These are phyloP conservation scores for Cistogaster globosa DNA, from an alignment of 2,888 invertebrate genomes.

Conservation along the genomic window DNA sequence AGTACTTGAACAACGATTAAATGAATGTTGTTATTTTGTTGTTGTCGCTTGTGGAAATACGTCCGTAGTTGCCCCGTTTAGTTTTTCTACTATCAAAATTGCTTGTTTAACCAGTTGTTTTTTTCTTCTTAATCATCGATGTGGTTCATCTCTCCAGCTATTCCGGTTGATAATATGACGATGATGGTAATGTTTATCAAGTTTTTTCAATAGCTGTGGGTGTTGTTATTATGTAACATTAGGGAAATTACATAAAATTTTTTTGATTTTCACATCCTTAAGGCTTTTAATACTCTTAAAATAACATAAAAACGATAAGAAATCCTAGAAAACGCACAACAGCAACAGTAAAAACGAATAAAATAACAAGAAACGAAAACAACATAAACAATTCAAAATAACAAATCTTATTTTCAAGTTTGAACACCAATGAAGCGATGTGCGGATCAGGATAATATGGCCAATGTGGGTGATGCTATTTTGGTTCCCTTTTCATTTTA, in stretches of 20 bases:
- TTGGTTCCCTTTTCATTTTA: no score
- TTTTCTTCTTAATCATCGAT: conserved; percentile 21
- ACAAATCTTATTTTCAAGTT: conserved; percentile 11
- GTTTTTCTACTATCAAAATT: conserved; percentile 51
- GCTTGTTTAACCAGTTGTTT: conserved; percentile 8
- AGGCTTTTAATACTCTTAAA: conserved; percentile 67
- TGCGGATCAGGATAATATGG: not conserved
- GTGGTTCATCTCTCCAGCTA: conserved; percentile 38
- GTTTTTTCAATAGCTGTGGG: conserved; percentile 54
- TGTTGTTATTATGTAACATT: conserved; percentile 71
- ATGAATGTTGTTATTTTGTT: conserved; percentile 16
- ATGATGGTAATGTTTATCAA: conserved; percentile 4
- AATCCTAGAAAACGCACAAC: conserved; percentile 22
- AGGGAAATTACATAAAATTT: conserved; percentile 74
- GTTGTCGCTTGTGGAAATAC: conserved; percentile 43
- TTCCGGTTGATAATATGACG: conserved; percentile 21
- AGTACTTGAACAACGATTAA: conserved; percentile 19
- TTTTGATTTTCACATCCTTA: conserved; percentile 72
- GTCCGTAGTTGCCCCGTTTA: conserved; percentile 31
- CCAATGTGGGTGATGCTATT: no score
- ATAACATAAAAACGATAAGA: conserved; percentile 49
- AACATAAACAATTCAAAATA: conserved; percentile 30
- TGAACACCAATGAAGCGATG: not conserved
- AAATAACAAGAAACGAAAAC: conserved; percentile 28
- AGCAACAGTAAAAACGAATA: conserved; percentile 26